Evolutionary conservation across 2,888 invertebrate species (phyloP), one percentile per base, ranked within the genome.

Genomic region (Drosophila putrida): DNA sequence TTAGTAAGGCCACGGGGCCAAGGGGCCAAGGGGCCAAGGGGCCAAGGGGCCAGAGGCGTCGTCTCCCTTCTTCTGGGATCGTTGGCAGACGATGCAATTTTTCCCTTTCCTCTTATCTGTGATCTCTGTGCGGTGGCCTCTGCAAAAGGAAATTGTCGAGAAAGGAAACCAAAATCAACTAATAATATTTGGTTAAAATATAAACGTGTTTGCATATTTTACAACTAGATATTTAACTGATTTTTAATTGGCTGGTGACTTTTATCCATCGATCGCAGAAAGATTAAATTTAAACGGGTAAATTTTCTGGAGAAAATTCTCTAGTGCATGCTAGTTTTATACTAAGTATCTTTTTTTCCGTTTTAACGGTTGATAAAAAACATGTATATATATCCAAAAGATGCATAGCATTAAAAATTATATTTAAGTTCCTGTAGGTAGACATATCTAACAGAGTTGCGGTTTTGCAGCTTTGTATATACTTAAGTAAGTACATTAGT

Each of bases 61-160:
- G 25, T 43, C 25, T 46, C n/a, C 53, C 51, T n/a, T n/a, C 51
- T 33, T 15, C 8, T 28, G 36, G 15, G 41, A 27, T 11, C 49
- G 54, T n/a, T 35, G 33, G 10, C 25, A 13, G n/a, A 25, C 9
- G 10, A n/a, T 65, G 47, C 46, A 67, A 36, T 41, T 31, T 25
- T n/a, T 35, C 35, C 35, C 51, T 33, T 39, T 55, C 35, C 51
- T 33, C 43, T 55, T 73, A 73, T 73, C 73, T 59, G 55, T 63
- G 63, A 27, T 53, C 60, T 28, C 31, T 60, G 28, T 49, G 39
- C 11, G 69, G n/a, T 47, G 49, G 57, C 25, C 47, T 73, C 74
- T 74, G 74, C 43, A 69, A 72, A n/a, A 6, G 10, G 13, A 44
- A 50, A 28, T 8, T 27, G 41, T 20, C 0, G 20, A 20, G 47